These are phyloP conservation scores for Drosophila anomelani DNA, from an alignment of 2,888 invertebrate genomes.

Conservation along the genomic window DNA sequence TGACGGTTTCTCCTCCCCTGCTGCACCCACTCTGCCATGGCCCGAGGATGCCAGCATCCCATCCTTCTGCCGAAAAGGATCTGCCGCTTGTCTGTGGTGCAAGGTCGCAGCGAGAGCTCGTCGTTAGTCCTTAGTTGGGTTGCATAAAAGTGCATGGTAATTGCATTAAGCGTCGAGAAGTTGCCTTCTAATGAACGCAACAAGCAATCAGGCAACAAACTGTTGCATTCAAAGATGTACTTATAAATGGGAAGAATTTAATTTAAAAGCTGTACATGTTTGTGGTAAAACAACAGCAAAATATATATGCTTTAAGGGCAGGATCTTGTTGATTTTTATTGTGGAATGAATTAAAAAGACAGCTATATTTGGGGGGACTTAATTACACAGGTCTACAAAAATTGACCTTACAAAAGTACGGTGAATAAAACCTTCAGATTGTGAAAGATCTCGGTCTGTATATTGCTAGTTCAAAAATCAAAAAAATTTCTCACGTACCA, in stretches of 20 bases:
- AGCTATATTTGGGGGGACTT: background rate
- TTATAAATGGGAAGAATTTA: conserved; percentile 44
- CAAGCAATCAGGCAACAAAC: conserved; percentile 59
- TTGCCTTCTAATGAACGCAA: conserved; percentile 63
- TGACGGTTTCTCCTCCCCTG: conserved; percentile 49
- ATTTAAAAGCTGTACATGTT: background rate
- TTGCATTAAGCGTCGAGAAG: conserved; percentile 60
- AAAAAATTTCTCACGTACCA: no score
- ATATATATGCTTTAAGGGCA: background rate
- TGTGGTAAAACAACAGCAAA: background rate
- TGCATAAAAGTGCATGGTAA: conserved; percentile 55
- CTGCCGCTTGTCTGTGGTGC: conserved; percentile 25
- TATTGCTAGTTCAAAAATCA: no score
- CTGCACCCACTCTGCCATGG: background rate
- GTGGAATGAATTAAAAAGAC: background rate
- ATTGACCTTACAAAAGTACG: no score
- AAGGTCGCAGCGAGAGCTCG: conserved; percentile 36
- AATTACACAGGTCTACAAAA: no score
- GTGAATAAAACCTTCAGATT: no score
- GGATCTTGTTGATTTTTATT: background rate
- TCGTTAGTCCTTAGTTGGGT: conserved; percentile 37
- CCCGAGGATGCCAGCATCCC: conserved; percentile 4
- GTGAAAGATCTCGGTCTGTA: no score
- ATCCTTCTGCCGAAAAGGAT: conserved; percentile 17
- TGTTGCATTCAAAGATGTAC: conserved; percentile 55